phyloP scores from a whole-genome alignment of 2,888 invertebrate species.

The Drosophila mettleri region DNA sequence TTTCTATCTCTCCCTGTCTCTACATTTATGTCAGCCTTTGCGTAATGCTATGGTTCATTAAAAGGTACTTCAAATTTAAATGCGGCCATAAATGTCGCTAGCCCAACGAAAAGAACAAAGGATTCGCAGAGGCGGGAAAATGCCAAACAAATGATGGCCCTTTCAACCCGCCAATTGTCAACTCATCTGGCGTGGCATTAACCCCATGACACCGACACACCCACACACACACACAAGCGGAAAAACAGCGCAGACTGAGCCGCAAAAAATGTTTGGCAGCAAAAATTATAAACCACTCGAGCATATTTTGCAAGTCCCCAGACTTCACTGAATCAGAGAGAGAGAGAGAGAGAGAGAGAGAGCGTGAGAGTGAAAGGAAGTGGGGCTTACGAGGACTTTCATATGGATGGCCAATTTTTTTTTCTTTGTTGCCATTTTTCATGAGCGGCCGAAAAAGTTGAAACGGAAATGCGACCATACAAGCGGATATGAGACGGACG shows the following conservation, averaged over 20 bases:
- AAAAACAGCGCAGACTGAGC: constrained; percentile 39
- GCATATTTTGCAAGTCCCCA: constrained; percentile 70
- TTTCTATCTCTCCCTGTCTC: background rate
- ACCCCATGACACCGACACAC: constrained; percentile 56
- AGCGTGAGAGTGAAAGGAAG: background rate
- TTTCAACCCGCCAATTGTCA: constrained; percentile 67
- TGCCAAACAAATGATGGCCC: constrained; percentile 65
- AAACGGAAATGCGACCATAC: constrained; percentile 81
- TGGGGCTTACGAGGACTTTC: constrained; percentile 17
- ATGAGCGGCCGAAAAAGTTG: constrained; percentile 64
- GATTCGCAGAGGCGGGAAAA: constrained; percentile 43
- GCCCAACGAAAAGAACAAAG: constrained; percentile 18
- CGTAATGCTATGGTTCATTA: constrained; percentile 44
- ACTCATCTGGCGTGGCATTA: constrained; percentile 68
- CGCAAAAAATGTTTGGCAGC: constrained; percentile 66
- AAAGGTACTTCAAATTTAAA: constrained; percentile 68
- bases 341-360: background rate
- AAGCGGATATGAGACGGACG: constrained; percentile 72
- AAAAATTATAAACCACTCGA: constrained; percentile 75
- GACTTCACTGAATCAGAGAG: background rate
- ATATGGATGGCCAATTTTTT: constrained; percentile 39
- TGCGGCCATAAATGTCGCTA: constrained; percentile 56
- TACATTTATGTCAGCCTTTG: background rate
- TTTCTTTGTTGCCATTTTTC: constrained; percentile 49
- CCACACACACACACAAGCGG: background rate